These are phyloP conservation scores for Hedya salicella DNA, from an alignment of 2,888 invertebrate species.

Conservation along the genomic window DNA sequence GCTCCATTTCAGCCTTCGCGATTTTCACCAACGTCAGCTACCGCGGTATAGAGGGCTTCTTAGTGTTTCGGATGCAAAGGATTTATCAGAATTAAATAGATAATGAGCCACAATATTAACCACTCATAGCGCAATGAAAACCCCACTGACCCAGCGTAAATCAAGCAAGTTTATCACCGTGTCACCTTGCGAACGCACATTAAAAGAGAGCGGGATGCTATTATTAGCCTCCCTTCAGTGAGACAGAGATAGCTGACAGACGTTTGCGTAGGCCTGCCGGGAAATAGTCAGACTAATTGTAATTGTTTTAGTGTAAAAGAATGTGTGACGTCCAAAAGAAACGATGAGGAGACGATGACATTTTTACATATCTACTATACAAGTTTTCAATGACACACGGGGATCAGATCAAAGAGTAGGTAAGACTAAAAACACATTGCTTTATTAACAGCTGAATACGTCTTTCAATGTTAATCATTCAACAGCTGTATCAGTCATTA, in stretches of 20 bases:
- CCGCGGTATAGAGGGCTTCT: too few species aligned
- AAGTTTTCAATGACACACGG: not conserved
- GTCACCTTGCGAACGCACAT: conserved; percentile 61
- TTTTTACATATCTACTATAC: conserved; percentile 15
- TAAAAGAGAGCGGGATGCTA: conserved; percentile 66
- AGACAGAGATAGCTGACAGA: conserved; percentile 46
- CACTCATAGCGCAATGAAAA: conserved; percentile 25
- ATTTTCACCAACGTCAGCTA: too few species aligned
- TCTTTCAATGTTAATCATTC: too few species aligned
- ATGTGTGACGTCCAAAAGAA: conserved; percentile 16
- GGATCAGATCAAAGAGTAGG: not conserved
- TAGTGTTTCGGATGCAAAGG: too few species aligned
- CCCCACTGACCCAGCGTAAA: conserved; percentile 47
- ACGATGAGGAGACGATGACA: conserved; percentile 1
- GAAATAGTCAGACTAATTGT: conserved; percentile 34
- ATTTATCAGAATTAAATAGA: conserved; percentile 2
- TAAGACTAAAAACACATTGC: too few species aligned
- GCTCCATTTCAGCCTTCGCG: too few species aligned
- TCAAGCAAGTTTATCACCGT: conserved; percentile 59
- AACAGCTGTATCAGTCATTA: too few species aligned
- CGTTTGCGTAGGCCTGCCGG: conserved; percentile 42
- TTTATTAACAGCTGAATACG: too few species aligned
- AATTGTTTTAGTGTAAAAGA: conserved; percentile 31
- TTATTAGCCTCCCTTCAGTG: conserved; percentile 56
- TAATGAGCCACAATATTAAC: conserved; percentile 11